These are phyloP conservation scores for Sebastes schlegelii DNA, from an alignment of 2,113 vertebrate species.

Conservation along the genomic window DNA sequence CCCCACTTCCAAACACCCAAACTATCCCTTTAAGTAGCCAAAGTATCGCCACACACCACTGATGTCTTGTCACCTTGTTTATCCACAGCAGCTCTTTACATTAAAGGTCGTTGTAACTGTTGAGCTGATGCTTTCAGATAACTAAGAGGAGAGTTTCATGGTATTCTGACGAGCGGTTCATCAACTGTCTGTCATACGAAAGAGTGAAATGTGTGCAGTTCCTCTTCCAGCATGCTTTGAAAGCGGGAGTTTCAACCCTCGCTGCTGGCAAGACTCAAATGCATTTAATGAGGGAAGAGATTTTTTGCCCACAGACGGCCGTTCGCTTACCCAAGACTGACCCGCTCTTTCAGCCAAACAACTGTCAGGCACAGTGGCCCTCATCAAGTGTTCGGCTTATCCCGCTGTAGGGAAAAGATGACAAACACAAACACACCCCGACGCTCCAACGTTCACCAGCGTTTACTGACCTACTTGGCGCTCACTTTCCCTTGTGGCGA, in stretches of 20 bases:
- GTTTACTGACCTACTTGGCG: slow-evolving; percentile 66
- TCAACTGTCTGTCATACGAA: neutral
- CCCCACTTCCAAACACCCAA: too few relatives aligned
- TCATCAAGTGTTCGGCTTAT: slow-evolving; percentile 18
- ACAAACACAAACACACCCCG: slow-evolving; percentile 23
- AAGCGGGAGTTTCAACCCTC: slow-evolving; percentile 12
- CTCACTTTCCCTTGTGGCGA: slow-evolving; percentile 36
- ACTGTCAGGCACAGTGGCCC: slow-evolving; percentile 12
- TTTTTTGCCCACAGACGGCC: neutral
- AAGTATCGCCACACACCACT: too few relatives aligned
- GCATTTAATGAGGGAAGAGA: slow-evolving; percentile 14
- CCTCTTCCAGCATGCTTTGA: neutral
- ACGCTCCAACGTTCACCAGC: slow-evolving; percentile 6
- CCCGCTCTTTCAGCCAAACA: slow-evolving; percentile 30
- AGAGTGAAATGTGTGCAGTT: neutral
- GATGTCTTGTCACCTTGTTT: neutral
- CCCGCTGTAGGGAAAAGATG: slow-evolving; percentile 13
- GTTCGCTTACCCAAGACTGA: neutral
- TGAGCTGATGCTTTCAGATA: neutral
- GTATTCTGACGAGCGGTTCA: neutral
- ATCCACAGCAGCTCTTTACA: too few relatives aligned
- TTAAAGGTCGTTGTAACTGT: too few relatives aligned
- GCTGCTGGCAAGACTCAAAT: slow-evolving; percentile 8
- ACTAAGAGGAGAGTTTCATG: neutral
- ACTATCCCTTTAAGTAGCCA: too few relatives aligned